phyloP scores from a whole-genome alignment of 1,140 invertebrate genomes.

The Ganaspis sp. region DNA sequence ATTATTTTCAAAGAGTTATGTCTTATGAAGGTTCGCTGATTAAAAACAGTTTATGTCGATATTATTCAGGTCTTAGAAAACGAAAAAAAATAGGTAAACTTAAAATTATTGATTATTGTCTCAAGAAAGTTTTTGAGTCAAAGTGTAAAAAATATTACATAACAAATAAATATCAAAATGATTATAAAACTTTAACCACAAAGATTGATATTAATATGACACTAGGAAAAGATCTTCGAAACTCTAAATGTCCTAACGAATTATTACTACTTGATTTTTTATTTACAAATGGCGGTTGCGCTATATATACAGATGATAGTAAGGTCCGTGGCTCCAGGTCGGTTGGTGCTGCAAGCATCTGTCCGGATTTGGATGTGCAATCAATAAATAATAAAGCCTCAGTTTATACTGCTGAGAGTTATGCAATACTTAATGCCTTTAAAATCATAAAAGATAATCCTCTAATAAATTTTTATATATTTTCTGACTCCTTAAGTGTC shows the following conservation, averaged over 20 bases:
- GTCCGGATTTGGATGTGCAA: not conserved
- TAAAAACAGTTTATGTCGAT: too few relatives aligned
- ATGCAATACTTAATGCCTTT: not conserved
- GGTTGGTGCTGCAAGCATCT: not conserved
- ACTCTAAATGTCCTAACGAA: not conserved
- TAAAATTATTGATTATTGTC: too few relatives aligned
- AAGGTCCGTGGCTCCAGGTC: not conserved
- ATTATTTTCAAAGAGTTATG: constrained; percentile 14
- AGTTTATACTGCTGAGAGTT: not conserved
- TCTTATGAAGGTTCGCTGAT: not conserved
- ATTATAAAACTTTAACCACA: too few relatives aligned
- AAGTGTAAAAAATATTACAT: too few relatives aligned
- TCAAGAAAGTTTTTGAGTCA: too few relatives aligned
- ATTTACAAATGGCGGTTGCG: not conserved
- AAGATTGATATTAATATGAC: too few relatives aligned
- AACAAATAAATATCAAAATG: too few relatives aligned
- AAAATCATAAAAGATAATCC: not conserved
- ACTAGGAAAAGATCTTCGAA: too few relatives aligned
- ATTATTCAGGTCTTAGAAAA: too few relatives aligned
- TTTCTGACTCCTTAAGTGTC: not conserved
- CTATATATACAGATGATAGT: not conserved
- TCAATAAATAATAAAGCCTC: not conserved
- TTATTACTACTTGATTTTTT: not conserved
- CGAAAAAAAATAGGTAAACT: too few relatives aligned
- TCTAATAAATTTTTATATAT: not conserved